A percentile compares a stretch with the other conserved stretches of the same genome.
Evolutionary conservation across 2,113 vertebrate species (phyloP).

Genomic region (Lycaon pictus): DNA sequence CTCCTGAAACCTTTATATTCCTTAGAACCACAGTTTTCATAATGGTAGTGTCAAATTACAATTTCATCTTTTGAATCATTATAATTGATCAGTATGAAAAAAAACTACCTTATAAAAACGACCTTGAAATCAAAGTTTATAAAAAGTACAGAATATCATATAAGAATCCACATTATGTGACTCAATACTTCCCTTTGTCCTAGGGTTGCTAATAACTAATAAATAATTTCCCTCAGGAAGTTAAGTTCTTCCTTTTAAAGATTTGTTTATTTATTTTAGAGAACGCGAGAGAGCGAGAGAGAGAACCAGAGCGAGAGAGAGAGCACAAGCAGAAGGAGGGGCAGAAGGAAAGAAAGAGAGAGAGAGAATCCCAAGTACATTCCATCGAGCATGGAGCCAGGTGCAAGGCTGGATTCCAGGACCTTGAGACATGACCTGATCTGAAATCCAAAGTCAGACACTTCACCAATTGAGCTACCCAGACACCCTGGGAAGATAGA

Average conservation of each 20-base stretch:
- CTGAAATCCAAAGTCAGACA: neutral
- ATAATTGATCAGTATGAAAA: neutral
- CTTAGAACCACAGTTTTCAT: slow-evolving; percentile 6
- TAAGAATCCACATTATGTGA: neutral
- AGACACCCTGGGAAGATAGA: neutral
- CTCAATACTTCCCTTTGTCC: neutral
- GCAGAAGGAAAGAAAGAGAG: neutral
- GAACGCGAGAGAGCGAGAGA: neutral
- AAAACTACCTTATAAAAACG: neutral
- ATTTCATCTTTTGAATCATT: neutral
- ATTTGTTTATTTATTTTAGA: neutral
- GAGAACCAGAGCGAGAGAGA: neutral
- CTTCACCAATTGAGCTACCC: neutral
- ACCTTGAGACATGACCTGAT: neutral
- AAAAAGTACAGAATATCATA: neutral
- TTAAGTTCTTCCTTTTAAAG: neutral
- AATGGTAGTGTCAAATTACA: neutral
- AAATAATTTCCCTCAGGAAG: neutral
- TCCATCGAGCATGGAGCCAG: neutral
- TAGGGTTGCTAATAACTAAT: neutral
- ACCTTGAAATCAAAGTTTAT: slow-evolving; percentile 32
- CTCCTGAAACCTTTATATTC: slow-evolving; percentile 26
- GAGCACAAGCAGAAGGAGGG: neutral
- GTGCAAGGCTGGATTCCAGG: neutral
- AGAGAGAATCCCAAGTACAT: neutral